Percentiles rank a stretch among this genome's conserved stretches.
Evolutionary conservation across 2,797 vertebrate species (phyloP).

Genomic region (Molossus molossus): DNA sequence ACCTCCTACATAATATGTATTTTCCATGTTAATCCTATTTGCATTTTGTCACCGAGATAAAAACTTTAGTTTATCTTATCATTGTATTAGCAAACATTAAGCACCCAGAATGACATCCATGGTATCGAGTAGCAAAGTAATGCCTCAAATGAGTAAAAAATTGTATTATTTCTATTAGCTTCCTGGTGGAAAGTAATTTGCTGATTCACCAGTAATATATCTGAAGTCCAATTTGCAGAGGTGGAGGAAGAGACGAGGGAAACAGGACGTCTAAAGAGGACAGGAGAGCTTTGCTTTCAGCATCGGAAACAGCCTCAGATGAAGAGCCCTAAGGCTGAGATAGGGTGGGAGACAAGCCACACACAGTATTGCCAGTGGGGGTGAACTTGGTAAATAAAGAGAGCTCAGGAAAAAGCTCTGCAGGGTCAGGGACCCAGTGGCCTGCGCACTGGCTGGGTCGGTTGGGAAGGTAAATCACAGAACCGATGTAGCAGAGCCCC

Average conservation of each 20-base stretch:
- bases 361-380: not conserved
- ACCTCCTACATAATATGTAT: not conserved
- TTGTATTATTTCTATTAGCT: not conserved
- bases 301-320: not conserved
- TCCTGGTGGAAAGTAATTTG: not conserved
- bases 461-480: not conserved
- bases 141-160: not conserved
- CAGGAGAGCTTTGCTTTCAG: not conserved
- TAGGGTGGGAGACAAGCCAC: no score
- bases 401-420: not conserved
- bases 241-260: not conserved
- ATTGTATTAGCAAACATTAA: not conserved
- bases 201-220: not conserved
- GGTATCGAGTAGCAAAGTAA: not conserved
- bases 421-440: not conserved
- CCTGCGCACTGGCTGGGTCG: not conserved
- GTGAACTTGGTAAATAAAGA: not conserved
- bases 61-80: not conserved
- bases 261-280: not conserved
- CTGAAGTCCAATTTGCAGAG: not conserved
- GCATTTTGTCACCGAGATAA: not conserved
- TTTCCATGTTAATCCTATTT: conserved; percentile 5
- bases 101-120: not conserved
- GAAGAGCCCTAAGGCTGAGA: not conserved
- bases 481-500: not conserved